Evolutionary conservation across 2,888 invertebrate genomes (phyloP).

Genomic region (Drosophila neotestacea): DNA sequence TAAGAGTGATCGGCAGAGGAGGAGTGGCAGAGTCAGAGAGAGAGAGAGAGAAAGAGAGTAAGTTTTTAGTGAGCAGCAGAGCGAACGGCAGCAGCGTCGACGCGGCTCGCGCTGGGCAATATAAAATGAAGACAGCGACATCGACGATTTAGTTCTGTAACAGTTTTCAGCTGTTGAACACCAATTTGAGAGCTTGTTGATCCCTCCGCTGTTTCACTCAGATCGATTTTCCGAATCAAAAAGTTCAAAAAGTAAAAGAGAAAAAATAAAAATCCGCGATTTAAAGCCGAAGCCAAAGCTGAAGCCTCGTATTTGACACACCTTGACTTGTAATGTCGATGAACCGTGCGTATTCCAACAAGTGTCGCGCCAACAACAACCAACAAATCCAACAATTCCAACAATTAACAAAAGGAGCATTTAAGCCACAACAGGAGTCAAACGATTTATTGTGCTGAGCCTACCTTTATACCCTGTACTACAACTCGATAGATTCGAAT

Average conservation of each 20-base stretch:
- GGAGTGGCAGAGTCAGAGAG: slow-evolving; percentile 9
- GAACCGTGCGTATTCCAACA: slow-evolving; percentile 71
- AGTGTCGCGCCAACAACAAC: slow-evolving; percentile 61
- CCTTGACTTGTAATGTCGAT: slow-evolving; percentile 77
- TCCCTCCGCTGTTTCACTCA: slow-evolving; percentile 1
- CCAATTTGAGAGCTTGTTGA: slow-evolving; percentile 54
- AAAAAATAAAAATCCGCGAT: slow-evolving; percentile 15
- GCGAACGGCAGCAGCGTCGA: slow-evolving; percentile 15
- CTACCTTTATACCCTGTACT: not conserved
- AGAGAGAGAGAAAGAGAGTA: slow-evolving; percentile 10
- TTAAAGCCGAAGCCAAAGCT: slow-evolving; percentile 19
- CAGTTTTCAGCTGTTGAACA: slow-evolving; percentile 84
- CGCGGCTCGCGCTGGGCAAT: slow-evolving; percentile 40
- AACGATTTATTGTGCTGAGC: slow-evolving; percentile 15
- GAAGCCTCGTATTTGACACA: slow-evolving; percentile 44
- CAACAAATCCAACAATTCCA: slow-evolving; percentile 16
- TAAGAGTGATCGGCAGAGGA: slow-evolving; percentile 6
- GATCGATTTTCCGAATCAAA: slow-evolving; percentile 22
- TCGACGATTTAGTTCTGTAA: slow-evolving; percentile 80
- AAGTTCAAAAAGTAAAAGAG: slow-evolving; percentile 21
- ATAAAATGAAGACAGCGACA: slow-evolving; percentile 77
- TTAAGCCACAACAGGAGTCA: slow-evolving; percentile 25
- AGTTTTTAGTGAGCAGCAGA: slow-evolving; percentile 5
- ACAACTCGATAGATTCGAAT: slow-evolving; percentile 35
- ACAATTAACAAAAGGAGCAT: slow-evolving; percentile 25